These are phyloP conservation scores for Calliopsis andreniformis DNA, from an alignment of 1,140 invertebrate species.

Conservation along the genomic window DNA sequence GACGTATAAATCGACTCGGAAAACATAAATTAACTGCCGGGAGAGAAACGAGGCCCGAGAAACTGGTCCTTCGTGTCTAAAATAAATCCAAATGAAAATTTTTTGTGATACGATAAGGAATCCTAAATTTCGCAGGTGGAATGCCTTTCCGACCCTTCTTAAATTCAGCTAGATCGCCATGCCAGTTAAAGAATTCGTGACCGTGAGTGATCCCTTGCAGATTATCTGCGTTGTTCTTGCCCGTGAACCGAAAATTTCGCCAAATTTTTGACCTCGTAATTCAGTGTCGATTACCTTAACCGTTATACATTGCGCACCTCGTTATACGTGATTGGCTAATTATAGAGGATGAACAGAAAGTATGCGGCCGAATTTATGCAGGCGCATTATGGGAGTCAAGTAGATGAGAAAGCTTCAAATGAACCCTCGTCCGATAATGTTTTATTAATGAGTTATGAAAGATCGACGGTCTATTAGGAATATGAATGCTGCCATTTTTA, in stretches of 20 bases:
- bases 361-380: too few species aligned
- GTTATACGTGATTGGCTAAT: conserved; percentile 7
- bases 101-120: conserved; percentile 34
- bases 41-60: conserved; percentile 26
- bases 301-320: not conserved
- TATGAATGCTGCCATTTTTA: too few species aligned
- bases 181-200: not conserved
- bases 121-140: conserved; percentile 14
- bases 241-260: not conserved
- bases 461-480: too few species aligned
- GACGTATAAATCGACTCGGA: conserved; percentile 38
- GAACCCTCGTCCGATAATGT: too few species aligned
- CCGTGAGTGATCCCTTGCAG: not conserved
- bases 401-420: too few species aligned
- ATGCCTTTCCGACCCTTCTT: not conserved
- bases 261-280: not conserved
- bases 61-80: conserved; percentile 29
- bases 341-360: not conserved
- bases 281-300: not conserved
- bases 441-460: too few species aligned
- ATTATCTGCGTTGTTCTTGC: not conserved
- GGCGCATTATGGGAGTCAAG: too few species aligned
- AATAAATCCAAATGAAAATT: conserved; percentile 34
- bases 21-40: conserved; percentile 33
- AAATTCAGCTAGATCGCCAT: too few species aligned